phyloP scores from a whole-genome alignment of 2,888 invertebrate species.

The Conus canariensis region DNA sequence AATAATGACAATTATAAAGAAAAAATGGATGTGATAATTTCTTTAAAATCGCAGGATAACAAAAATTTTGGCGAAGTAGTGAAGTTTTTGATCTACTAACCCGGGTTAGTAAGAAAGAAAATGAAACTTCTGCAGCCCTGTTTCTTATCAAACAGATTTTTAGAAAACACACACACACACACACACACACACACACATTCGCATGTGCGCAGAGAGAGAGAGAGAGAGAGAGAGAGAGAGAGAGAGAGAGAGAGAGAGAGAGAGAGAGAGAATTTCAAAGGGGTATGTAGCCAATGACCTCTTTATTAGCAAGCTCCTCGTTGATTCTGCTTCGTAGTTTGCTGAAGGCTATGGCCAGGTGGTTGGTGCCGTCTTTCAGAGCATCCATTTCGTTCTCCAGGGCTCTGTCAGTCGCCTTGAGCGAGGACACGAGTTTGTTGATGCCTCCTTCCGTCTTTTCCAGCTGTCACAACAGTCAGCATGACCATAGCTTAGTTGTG shows the following conservation, averaged over 20 bases:
- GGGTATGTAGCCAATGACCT: neutral
- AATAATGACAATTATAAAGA: too few species aligned
- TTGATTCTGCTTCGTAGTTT: conserved; percentile 13
- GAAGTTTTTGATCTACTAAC: too few species aligned
- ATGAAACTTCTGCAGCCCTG: too few species aligned
- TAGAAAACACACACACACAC: too few species aligned
- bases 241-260: neutral
- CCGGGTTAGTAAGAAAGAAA: too few species aligned
- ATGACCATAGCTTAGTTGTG: neutral
- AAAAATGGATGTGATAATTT: too few species aligned
- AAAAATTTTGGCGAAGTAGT: too few species aligned
- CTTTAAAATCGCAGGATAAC: too few species aligned
- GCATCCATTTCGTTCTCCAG: conserved; percentile 28
- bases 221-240: neutral
- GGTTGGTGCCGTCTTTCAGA: conserved; percentile 31
- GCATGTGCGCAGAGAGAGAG: too few species aligned
- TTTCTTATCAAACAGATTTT: too few species aligned
- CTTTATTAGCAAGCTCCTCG: neutral
- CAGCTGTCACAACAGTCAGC: neutral
- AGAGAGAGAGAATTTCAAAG: neutral
- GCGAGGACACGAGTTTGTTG: conserved; percentile 11
- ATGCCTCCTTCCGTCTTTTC: conserved; percentile 15
- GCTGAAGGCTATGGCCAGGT: neutral
- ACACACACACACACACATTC: too few species aligned
- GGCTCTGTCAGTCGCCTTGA: conserved; percentile 14